Conservation (phyloP, 2,888 invertebrate species). For the Aspidapion aeneum region DNA sequence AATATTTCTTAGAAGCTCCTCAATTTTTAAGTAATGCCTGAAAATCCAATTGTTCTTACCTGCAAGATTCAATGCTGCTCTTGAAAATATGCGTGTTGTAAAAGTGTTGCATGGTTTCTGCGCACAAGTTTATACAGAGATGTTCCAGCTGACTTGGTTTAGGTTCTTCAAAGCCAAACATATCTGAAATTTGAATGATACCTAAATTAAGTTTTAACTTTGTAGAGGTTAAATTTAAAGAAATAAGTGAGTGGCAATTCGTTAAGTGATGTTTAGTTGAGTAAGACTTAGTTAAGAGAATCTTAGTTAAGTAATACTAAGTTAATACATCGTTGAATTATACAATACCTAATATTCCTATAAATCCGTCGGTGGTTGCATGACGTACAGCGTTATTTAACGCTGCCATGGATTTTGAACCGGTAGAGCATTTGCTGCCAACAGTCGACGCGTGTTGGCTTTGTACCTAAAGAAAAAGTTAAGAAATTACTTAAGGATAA, state of each 20-base stretch:
- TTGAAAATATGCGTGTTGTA: slow-evolving; percentile 97
- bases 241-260: too few species aligned
- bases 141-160: slow-evolving; percentile 89
- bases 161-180: slow-evolving; percentile 96
- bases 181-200: slow-evolving; percentile 93
- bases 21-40: too few species aligned
- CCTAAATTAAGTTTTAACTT: too few species aligned
- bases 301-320: too few species aligned
- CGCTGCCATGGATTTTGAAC: slow-evolving; percentile 88
- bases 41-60: too few species aligned
- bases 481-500: neutral
- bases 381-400: slow-evolving; percentile 89
- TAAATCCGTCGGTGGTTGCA: slow-evolving; percentile 92
- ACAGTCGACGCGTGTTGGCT: slow-evolving; percentile 84
- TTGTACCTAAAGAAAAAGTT: slow-evolving; percentile 55
- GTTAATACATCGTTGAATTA: too few species aligned
- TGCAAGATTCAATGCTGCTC: slow-evolving; percentile 87
- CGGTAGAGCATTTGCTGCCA: slow-evolving; percentile 61
- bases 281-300: too few species aligned
- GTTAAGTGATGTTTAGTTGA: too few species aligned
- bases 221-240: too few species aligned
- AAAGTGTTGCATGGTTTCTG: slow-evolving; percentile 97
- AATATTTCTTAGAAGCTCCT: too few species aligned
- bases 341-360: too few species aligned
- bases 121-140: slow-evolving; percentile 91